These are phyloP conservation scores for Virgularia gustaviana DNA, from an alignment of 92 coral and sea anemone species.

Conservation along the genomic window DNA sequence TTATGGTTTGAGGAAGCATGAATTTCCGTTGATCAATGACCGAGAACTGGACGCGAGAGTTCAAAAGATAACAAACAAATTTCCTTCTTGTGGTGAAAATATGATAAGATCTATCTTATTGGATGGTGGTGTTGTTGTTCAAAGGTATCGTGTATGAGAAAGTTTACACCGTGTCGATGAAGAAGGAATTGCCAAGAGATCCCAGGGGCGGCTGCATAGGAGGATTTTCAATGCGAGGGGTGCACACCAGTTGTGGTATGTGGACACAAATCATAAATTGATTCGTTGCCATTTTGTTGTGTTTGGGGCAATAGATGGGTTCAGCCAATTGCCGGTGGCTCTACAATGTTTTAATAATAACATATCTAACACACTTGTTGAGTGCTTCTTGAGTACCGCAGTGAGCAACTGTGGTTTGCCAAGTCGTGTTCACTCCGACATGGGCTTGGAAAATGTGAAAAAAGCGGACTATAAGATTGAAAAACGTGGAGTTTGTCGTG, in stretches of 20 bases:
- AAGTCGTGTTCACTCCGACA: slow-evolving; percentile 70
- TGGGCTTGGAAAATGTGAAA: slow-evolving; percentile 64
- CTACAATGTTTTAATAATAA: slow-evolving; percentile 55
- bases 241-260: slow-evolving; percentile 43
- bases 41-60: slow-evolving; percentile 1
- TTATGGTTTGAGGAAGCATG: slow-evolving; percentile 19
- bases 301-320: slow-evolving; percentile 64
- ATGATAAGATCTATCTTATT: background rate
- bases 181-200: slow-evolving; percentile 15
- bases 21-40: background rate
- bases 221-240: slow-evolving; percentile 42
- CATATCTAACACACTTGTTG: slow-evolving; percentile 52
- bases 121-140: slow-evolving; percentile 3
- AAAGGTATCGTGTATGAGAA: slow-evolving; percentile 15
- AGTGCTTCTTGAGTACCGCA: slow-evolving; percentile 46
- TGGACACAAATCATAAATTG: slow-evolving; percentile 53
- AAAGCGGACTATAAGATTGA: slow-evolving; percentile 69
- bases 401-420: slow-evolving; percentile 67
- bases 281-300: slow-evolving; percentile 54
- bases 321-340: slow-evolving; percentile 61
- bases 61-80: slow-evolving; percentile 1
- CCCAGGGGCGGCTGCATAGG: slow-evolving; percentile 37
- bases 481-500: slow-evolving; percentile 57
- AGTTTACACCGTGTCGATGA: slow-evolving; percentile 34
- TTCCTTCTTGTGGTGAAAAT: slow-evolving; percentile 28